phyloP scores from a whole-genome alignment of 2,888 invertebrate genomes.

The Leptinotarsa peninsularis region DNA sequence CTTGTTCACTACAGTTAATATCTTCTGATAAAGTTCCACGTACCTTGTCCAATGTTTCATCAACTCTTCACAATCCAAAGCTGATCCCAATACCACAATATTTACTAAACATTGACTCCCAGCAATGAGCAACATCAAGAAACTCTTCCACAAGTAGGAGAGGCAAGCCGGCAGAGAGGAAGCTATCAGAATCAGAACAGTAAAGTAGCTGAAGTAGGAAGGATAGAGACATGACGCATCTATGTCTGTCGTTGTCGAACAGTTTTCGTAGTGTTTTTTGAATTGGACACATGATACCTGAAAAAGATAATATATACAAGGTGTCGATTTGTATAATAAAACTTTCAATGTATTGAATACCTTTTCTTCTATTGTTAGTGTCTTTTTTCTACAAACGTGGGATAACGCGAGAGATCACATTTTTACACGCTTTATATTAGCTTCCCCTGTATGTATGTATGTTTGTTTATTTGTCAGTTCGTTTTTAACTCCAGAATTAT shows the following conservation, averaged over 20 bases:
- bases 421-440: no score
- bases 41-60: constrained; percentile 64
- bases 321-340: no score
- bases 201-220: constrained; percentile 80
- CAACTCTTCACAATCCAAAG: constrained; percentile 71
- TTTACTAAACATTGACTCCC: constrained; percentile 73
- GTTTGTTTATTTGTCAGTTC: no score
- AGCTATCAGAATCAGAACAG: constrained; percentile 76
- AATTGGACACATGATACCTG: constrained; percentile 59
- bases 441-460: no score
- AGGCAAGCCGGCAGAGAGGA: constrained; percentile 79
- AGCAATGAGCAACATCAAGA: constrained; percentile 74
- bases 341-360: no score
- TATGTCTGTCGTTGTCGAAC: constrained; percentile 60
- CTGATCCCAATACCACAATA: constrained; percentile 69
- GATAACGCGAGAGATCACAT: no score
- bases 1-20: no score
- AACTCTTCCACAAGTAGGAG: constrained; percentile 77
- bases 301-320: constrained; percentile 4
- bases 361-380: no score
- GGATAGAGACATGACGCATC: constrained; percentile 73
- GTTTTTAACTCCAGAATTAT: no score
- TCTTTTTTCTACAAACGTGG: no score
- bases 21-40: no score
- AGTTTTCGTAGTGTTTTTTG: constrained; percentile 56